A percentile compares a stretch with the other conserved stretches of the same genome.
Conservation (phyloP, 2,797 vertebrate species). For the Zenarchopterus dispar region DNA sequence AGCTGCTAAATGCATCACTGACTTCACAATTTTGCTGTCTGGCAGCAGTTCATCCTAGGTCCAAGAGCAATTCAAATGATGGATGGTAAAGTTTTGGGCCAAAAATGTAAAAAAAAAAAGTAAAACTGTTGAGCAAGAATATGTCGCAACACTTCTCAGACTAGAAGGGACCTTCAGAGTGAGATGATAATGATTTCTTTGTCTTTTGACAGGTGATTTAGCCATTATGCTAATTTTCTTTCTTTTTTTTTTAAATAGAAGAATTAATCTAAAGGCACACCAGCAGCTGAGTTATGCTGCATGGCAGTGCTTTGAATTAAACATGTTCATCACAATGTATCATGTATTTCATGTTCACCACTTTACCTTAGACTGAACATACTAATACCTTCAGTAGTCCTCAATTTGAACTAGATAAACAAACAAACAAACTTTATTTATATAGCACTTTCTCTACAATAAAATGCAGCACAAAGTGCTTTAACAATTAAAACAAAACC, state of each 20-base stretch:
- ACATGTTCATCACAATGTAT: conserved; percentile 19
- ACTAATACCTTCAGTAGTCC: too few relatives aligned
- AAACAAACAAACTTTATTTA: too few relatives aligned
- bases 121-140: background rate
- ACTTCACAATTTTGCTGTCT: conserved; percentile 4
- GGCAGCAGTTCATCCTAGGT: background rate
- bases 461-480: too few relatives aligned
- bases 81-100: conserved; percentile 5
- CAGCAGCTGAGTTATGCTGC: conserved; percentile 11
- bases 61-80: background rate
- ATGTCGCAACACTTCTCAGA: background rate
- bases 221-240: conserved; percentile 15
- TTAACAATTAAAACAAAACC: too few relatives aligned
- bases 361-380: background rate
- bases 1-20: background rate
- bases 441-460: too few relatives aligned
- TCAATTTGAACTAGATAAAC: background rate
- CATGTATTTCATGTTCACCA: conserved; percentile 8
- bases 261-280: conserved; percentile 23
- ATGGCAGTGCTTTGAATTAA: conserved; percentile 29
- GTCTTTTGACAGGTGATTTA: conserved; percentile 27
- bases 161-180: conserved; percentile 1
- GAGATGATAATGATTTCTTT: conserved; percentile 3
- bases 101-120: conserved; percentile 8
- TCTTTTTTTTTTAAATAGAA: conserved; percentile 5